Conservation (phyloP, 1,140 invertebrate genomes). For the Eulimnadia texana region DNA sequence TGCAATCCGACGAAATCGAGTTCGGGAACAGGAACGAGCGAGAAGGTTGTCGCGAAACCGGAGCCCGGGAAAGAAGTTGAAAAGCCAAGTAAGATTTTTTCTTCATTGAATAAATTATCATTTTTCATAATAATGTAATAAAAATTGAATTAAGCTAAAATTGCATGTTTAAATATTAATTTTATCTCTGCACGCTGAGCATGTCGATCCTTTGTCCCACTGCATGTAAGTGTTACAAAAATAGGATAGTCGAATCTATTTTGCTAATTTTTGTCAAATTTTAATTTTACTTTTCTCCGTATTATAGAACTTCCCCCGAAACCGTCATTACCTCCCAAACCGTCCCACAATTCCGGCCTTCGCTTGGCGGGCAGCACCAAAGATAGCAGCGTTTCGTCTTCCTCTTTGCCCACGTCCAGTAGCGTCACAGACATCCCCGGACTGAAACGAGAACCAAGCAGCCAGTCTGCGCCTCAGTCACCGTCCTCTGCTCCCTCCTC, state of each 20-base stretch:
- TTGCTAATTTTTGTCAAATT: constrained; percentile 6
- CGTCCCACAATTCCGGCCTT: constrained; percentile 16
- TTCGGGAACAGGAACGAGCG: constrained; percentile 8
- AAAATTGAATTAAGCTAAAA: background rate
- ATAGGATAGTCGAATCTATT: too few species aligned
- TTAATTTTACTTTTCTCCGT: too few species aligned
- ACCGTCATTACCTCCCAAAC: constrained; percentile 26
- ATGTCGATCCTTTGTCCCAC: background rate
- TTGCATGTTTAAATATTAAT: background rate
- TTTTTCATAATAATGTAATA: background rate
- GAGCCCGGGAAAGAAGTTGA: constrained; percentile 25
- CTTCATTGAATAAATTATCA: background rate
- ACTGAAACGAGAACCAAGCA: background rate
- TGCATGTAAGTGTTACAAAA: background rate
- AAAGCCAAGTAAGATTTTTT: constrained; percentile 29
- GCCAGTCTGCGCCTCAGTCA: constrained; percentile 16
- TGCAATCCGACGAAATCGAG: constrained; percentile 61
- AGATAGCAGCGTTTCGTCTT: constrained; percentile 9
- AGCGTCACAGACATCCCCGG: background rate
- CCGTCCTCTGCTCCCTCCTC: constrained; percentile 18
- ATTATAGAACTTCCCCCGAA: constrained; percentile 31
- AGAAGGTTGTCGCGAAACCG: constrained; percentile 11
- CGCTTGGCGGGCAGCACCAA: background rate
- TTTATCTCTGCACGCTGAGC: background rate
- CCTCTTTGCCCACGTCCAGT: constrained; percentile 15